Conservation (phyloP, 2,113 vertebrate genomes). For the Hippocampus abdominalis region DNA sequence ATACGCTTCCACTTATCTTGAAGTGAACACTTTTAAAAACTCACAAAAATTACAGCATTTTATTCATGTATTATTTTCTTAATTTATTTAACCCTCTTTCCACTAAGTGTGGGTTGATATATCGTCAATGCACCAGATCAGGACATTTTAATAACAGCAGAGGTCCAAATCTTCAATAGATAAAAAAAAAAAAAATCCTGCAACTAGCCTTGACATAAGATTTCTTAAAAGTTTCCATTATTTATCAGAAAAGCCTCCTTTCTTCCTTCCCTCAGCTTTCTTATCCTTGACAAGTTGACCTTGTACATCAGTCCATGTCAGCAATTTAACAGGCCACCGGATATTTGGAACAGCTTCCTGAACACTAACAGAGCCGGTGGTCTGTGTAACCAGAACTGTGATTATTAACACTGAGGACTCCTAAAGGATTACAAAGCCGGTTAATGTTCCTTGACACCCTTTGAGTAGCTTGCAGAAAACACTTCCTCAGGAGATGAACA, state of each 20-base stretch:
- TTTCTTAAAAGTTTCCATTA: slow-evolving; percentile 47
- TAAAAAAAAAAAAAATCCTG: slow-evolving; percentile 2
- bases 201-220: background rate
- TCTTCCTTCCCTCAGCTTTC: slow-evolving; percentile 10
- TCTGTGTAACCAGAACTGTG: slow-evolving; percentile 62
- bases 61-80: background rate
- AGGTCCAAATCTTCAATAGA: slow-evolving; percentile 23
- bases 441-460: slow-evolving; percentile 49
- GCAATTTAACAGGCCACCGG: slow-evolving; percentile 48
- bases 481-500: background rate
- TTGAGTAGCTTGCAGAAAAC: background rate
- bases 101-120: background rate
- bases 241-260: slow-evolving; percentile 46
- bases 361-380: slow-evolving; percentile 57
- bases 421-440: slow-evolving; percentile 48
- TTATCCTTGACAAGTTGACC: slow-evolving; percentile 41
- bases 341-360: slow-evolving; percentile 60
- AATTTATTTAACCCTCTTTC: background rate
- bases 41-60: background rate
- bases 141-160: slow-evolving; percentile 10
- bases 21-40: background rate
- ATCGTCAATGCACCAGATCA: background rate
- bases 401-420: slow-evolving; percentile 73
- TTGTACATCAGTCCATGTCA: slow-evolving; percentile 45
- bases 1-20: background rate